Evolutionary conservation across 1,140 invertebrate genomes (phyloP).

Genomic region (Luehdorfia chinensis): DNA sequence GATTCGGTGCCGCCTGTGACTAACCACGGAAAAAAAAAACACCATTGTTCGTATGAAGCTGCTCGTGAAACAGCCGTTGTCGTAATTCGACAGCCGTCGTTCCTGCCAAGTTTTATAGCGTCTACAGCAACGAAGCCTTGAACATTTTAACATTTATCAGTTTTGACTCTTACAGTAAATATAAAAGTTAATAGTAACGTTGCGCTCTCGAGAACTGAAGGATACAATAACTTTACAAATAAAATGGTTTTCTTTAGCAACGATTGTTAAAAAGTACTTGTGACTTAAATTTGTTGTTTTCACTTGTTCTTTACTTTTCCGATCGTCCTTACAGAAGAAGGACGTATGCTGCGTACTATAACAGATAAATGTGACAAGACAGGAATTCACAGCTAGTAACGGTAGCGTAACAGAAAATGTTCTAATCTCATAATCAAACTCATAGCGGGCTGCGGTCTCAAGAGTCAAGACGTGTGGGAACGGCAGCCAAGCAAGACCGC

Average conservation of each 20-base stretch:
- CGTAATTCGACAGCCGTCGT: not conserved
- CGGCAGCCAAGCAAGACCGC: constrained; percentile 43
- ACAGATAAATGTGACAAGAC: too few species aligned
- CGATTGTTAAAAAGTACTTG: too few species aligned
- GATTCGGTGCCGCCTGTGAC: constrained; percentile 44
- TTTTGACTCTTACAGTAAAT: not conserved
- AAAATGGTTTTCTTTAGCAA: too few species aligned
- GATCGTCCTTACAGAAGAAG: too few species aligned
- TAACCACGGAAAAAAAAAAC: constrained; percentile 46
- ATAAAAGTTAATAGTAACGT: not conserved
- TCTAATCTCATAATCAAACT: constrained; percentile 37
- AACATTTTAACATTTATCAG: not conserved
- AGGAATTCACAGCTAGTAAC: constrained; percentile 9
- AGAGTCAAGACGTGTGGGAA: constrained; percentile 54
- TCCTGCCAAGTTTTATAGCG: not conserved
- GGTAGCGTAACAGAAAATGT: constrained; percentile 29
- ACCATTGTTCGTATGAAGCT: constrained; percentile 38
- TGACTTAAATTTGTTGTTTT: too few species aligned
- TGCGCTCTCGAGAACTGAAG: not conserved
- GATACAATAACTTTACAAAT: not conserved
- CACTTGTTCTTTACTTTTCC: too few species aligned
- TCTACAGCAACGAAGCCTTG: not conserved
- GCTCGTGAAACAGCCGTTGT: constrained; percentile 24
- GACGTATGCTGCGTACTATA: too few species aligned
- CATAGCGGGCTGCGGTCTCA: constrained; percentile 21